phyloP scores from a whole-genome alignment of 2,797 vertebrate species.

The Aldrovandia affinis region DNA sequence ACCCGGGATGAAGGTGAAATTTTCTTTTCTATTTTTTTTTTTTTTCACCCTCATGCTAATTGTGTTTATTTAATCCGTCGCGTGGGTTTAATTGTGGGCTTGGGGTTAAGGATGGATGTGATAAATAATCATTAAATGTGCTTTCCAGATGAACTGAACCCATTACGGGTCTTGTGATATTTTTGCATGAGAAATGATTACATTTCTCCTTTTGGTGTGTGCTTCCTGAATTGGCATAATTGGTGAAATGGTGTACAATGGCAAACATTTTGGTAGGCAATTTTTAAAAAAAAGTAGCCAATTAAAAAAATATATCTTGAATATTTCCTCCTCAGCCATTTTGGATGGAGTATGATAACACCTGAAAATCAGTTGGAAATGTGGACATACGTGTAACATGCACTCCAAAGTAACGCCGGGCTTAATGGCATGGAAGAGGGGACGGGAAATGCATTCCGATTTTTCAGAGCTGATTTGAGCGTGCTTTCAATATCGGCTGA shows the following conservation, averaged over 20 bases:
- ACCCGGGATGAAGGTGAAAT: conserved; percentile 71
- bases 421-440: too few species aligned
- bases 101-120: conserved; percentile 65
- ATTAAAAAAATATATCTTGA: too few species aligned
- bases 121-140: conserved; percentile 69
- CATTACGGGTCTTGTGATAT: conserved; percentile 47
- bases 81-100: conserved; percentile 73
- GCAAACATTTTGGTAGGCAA: neutral
- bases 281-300: too few species aligned
- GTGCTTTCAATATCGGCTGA: conserved; percentile 49
- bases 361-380: too few species aligned
- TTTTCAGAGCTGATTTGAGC: conserved; percentile 29
- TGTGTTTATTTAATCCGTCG: conserved; percentile 76
- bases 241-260: neutral
- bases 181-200: neutral
- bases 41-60: conserved; percentile 65
- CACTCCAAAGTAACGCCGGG: too few species aligned
- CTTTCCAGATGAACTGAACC: conserved; percentile 72
- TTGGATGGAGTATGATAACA: too few species aligned
- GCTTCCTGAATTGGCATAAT: neutral
- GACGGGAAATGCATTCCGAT: too few species aligned
- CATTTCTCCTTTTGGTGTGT: neutral
- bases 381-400: too few species aligned
- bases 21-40: conserved; percentile 42
- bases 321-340: too few species aligned